Evolutionary conservation across 2,888 invertebrate genomes (phyloP).

Genomic region (Nomada goodeniana): DNA sequence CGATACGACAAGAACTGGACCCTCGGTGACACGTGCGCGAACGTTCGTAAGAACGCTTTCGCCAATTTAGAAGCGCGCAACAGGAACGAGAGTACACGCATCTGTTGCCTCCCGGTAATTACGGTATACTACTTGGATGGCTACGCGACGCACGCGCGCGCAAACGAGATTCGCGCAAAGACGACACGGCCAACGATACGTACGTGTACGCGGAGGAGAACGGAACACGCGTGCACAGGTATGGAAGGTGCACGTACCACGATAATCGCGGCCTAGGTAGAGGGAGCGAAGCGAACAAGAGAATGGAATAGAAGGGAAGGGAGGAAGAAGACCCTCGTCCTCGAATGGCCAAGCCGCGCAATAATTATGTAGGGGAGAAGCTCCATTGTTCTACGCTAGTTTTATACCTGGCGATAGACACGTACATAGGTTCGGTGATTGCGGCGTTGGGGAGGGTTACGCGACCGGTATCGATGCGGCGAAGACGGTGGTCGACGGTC

Average conservation of each 20-base stretch:
- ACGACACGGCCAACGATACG: constrained; percentile 2
- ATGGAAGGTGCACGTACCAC: constrained; percentile 5
- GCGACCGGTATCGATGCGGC: not conserved
- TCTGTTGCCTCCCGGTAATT: constrained; percentile 68
- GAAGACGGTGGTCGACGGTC: constrained; percentile 1
- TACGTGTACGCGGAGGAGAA: not conserved
- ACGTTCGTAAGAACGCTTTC: constrained; percentile 32
- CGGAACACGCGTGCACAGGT: not conserved
- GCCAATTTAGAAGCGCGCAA: constrained; percentile 50
- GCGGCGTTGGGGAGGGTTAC: constrained; percentile 14
- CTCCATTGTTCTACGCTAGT: constrained; percentile 75
- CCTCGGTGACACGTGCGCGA: constrained; percentile 49
- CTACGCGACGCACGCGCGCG: constrained; percentile 50
- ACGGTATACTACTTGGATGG: constrained; percentile 35
- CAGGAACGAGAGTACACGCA: constrained; percentile 57
- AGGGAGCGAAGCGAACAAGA: constrained; percentile 48
- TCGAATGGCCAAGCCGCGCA: constrained; percentile 69
- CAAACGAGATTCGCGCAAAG: constrained; percentile 40
- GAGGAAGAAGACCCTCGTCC: constrained; percentile 60
- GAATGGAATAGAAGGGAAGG: constrained; percentile 23
- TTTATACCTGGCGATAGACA: constrained; percentile 69
- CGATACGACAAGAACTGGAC: not conserved
- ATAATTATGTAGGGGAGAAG: constrained; percentile 77
- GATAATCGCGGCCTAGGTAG: constrained; percentile 49
- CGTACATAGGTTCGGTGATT: constrained; percentile 57